These are phyloP conservation scores for Oryzias melastigma DNA, from an alignment of 2,113 vertebrate species.

Conservation along the genomic window DNA sequence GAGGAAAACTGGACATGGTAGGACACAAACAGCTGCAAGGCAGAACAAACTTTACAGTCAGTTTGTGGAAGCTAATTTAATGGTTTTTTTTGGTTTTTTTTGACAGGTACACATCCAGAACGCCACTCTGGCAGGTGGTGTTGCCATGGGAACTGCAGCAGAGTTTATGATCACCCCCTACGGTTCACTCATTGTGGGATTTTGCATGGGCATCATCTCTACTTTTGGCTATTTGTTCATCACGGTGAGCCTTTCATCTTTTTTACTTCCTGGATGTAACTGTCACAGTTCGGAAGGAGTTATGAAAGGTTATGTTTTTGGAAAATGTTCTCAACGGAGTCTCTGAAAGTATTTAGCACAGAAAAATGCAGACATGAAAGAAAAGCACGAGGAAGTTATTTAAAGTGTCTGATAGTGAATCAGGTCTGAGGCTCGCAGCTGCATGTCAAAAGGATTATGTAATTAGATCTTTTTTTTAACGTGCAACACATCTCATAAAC, in stretches of 20 bases:
- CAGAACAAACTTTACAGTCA: background rate
- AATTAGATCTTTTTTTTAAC: no score
- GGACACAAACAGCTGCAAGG: background rate
- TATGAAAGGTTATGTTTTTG: no score
- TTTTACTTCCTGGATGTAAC: background rate
- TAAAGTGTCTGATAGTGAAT: no score
- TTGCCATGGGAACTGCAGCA: slow-evolving; percentile 89
- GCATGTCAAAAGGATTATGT: no score
- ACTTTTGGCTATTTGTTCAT: slow-evolving; percentile 87
- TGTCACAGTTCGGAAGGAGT: background rate
- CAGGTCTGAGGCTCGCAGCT: no score
- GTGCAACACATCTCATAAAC: no score
- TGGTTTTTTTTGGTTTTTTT: slow-evolving; percentile 3
- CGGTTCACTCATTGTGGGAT: slow-evolving; percentile 88
- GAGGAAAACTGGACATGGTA: slow-evolving; percentile 95
- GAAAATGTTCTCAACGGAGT: no score
- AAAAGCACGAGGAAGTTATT: no score
- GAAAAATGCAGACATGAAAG: no score
- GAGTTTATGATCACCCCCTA: slow-evolving; percentile 95
- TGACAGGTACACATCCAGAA: slow-evolving; percentile 95
- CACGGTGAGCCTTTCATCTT: slow-evolving; percentile 77
- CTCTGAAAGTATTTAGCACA: no score
- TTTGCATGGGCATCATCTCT: slow-evolving; percentile 85
- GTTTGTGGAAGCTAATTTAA: background rate
- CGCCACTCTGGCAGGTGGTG: slow-evolving; percentile 87